Evolutionary conservation across 1,140 invertebrate genomes (phyloP).

Genomic region (Cephus cinctus): DNA sequence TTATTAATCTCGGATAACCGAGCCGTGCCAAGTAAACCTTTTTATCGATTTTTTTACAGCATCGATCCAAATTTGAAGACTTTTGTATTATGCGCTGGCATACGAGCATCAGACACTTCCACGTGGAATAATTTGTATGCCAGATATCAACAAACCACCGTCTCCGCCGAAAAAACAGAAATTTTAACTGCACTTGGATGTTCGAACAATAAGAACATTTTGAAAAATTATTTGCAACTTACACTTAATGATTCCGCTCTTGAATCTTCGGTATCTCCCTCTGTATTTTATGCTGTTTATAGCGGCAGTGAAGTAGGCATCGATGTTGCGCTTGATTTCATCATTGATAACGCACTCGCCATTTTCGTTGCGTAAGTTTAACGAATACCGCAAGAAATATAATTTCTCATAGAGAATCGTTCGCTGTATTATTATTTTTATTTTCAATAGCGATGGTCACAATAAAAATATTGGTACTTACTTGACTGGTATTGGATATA

Average conservation of each 20-base stretch:
- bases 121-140: conserved; percentile 67
- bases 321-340: conserved; percentile 35
- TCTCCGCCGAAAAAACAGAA: background rate
- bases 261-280: conserved; percentile 37
- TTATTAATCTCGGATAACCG: background rate
- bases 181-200: conserved; percentile 20
- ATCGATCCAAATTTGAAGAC: conserved; percentile 58
- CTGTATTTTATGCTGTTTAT: conserved; percentile 48
- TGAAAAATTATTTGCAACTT: conserved; percentile 9
- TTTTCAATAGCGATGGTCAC: conserved; percentile 14
- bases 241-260: conserved; percentile 18
- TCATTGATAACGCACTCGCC: conserved; percentile 1
- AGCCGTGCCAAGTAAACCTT: background rate
- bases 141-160: conserved; percentile 58
- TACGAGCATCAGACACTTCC: conserved; percentile 61
- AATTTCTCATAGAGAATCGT: background rate
- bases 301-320: conserved; percentile 48
- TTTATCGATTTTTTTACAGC: conserved; percentile 12
- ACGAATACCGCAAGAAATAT: no score
- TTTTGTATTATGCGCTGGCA: conserved; percentile 63
- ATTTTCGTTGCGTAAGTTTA: conserved; percentile 10
- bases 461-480: background rate
- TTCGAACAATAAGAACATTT: background rate
- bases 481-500: conserved; percentile 8
- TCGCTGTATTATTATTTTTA: conserved; percentile 5